phyloP scores from a whole-genome alignment of 2,113 vertebrate genomes.

The Trochalopteron elliotii region DNA sequence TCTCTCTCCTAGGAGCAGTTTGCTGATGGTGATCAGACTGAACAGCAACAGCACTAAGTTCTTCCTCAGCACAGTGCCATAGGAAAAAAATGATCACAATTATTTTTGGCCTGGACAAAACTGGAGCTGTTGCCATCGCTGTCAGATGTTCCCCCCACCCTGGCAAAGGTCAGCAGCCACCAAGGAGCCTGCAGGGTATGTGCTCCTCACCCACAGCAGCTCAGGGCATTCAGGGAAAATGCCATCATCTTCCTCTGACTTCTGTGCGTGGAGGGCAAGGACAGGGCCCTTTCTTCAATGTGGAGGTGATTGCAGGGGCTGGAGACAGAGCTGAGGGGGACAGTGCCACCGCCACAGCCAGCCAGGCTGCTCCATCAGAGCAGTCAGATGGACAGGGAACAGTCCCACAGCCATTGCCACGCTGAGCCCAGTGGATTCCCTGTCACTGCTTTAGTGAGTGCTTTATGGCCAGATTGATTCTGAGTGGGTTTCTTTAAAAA shows the following conservation, averaged over 20 bases:
- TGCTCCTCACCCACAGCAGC: background rate
- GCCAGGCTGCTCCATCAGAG: background rate
- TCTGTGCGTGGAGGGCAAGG: background rate
- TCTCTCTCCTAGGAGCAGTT: background rate
- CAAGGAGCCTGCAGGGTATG: accelerated
- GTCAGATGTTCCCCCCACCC: background rate
- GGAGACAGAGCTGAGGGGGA: background rate
- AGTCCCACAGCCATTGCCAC: background rate
- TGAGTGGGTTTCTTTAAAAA: background rate
- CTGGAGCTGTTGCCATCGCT: background rate
- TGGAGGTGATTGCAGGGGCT: accelerated
- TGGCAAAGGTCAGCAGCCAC: background rate
- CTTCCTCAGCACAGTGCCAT: background rate
- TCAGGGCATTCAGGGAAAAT: background rate
- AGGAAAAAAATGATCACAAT: background rate
- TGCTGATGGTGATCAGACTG: background rate
- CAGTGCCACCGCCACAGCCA: background rate
- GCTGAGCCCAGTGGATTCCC: background rate
- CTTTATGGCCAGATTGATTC: background rate
- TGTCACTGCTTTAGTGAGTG: background rate
- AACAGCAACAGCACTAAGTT: background rate
- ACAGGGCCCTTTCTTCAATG: background rate
- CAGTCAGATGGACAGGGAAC: background rate
- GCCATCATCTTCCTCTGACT: background rate
- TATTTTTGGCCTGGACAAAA: background rate